These are phyloP conservation scores for Parazoanthus darwini DNA, from an alignment of 92 coral and sea anemone genomes.

Conservation along the genomic window DNA sequence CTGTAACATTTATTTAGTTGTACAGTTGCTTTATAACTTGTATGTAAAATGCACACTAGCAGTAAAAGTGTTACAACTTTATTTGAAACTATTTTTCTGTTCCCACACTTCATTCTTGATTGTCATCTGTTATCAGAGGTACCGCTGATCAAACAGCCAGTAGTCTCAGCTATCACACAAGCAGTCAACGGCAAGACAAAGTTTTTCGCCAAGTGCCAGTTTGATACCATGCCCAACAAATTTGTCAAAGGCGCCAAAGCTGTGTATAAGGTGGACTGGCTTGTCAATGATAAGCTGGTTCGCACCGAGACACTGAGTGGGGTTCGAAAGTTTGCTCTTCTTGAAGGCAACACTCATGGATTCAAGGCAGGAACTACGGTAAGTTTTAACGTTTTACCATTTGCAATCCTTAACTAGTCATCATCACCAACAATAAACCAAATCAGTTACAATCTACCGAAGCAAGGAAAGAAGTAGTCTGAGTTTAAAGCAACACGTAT, in stretches of 20 bases:
- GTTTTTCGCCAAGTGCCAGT: constrained; percentile 37
- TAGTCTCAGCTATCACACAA: constrained; percentile 33
- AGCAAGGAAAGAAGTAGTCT: background rate
- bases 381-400: background rate
- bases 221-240: constrained; percentile 20
- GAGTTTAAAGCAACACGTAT: too few relatives aligned
- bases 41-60: too few relatives aligned
- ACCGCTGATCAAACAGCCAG: constrained; percentile 35
- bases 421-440: too few relatives aligned
- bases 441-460: background rate
- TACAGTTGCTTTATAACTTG: too few relatives aligned
- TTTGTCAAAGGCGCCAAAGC: background rate
- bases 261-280: constrained; percentile 31
- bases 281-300: constrained; percentile 23
- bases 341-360: constrained; percentile 27
- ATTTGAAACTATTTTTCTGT: background rate
- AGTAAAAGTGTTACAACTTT: background rate
- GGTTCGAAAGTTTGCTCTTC: constrained; percentile 14
- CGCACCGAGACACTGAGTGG: constrained; percentile 32
- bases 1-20: too few relatives aligned
- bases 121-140: background rate
- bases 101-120: background rate
- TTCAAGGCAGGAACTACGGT: constrained; percentile 39
- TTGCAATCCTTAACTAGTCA: background rate
- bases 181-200: constrained; percentile 6